Base-by-base conservation (phyloP, 1,140 invertebrate genomes). In the Lethrus apterus region DNA sequence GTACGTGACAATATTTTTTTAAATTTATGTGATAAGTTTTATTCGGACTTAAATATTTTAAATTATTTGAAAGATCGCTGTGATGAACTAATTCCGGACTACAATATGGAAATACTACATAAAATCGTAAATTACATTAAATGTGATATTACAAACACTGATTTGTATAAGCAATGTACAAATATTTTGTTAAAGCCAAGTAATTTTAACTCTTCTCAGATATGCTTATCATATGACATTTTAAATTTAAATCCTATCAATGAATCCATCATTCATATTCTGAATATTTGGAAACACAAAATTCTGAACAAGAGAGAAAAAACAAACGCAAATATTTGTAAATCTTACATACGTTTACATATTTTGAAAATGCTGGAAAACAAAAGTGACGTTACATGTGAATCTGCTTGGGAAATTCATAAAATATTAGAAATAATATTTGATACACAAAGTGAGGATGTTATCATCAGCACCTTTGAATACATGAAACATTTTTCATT, bases 391-490 rank as follows among this genome's bases (percentile, higher is more conserved):
- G 11, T 3, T 9, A 21, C 20, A 3, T 3, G n/a, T 20, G 3
- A n/a, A 3, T 8, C 19, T 14, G n/a, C 24, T 21, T 18, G 24
- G 24, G 10, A 7, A 21, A 7, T 21, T 23, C 24, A 38, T 13
- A 11, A 4, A 9, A 23, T 10, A 3, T 11, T 38, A 23, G 41
- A 30, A 19, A 15, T 5, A 10, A 48, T 52, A 20, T 21, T 52
- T 19, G 46, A 52, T n/a, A 48, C 34, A 30, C 40, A 45, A 36
- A 48, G 10, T 23, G 33, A 48, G 17, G 26, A 38, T 21, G 34
- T 48, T 8, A 13, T 48, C 14, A 10, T 42, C 10, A 17, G 4
- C 20, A 46, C 38, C 9, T 46, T 29, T 21, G 23, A 26, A 10
- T 13, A 46, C n/a, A 3, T 36, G 18, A 30, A 30, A 2, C 14